Conservation (phyloP, 2,888 invertebrate genomes). For the Mythimna ferrago region DNA sequence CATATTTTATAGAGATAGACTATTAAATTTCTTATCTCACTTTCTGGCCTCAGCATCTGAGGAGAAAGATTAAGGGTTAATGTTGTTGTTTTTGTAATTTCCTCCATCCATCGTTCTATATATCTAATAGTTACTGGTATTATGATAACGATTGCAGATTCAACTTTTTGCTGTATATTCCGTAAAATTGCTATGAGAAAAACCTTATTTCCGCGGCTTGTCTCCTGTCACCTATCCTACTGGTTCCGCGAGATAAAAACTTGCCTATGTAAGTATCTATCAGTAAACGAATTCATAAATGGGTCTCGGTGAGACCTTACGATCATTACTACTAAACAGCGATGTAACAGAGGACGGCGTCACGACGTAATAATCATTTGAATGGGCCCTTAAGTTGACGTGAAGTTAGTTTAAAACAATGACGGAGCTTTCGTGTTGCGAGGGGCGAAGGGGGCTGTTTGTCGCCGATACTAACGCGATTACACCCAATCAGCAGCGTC, state of each 20-base stretch:
- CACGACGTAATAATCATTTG: conserved; percentile 39
- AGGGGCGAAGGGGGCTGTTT: conserved; percentile 71
- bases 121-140: background rate
- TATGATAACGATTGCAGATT: background rate
- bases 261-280: background rate
- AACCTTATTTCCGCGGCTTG: background rate
- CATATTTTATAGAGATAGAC: no score
- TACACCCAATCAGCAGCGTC: conserved; percentile 89
- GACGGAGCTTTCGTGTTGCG: conserved; percentile 56
- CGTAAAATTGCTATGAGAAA: background rate
- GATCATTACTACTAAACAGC: background rate
- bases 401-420: conserved; percentile 50
- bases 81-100: background rate
- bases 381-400: conserved; percentile 42
- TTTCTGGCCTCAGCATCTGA: background rate
- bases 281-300: background rate
- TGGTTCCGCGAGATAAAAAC: background rate
- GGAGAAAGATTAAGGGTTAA: no score
- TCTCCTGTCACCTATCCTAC: background rate
- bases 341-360: background rate
- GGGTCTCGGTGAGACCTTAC: background rate
- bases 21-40: no score
- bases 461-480: conserved; percentile 89
- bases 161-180: conserved; percentile 2
- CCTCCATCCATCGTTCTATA: background rate